Conservation (phyloP, 2,113 vertebrate genomes). For the Centrocercus urophasianus region DNA sequence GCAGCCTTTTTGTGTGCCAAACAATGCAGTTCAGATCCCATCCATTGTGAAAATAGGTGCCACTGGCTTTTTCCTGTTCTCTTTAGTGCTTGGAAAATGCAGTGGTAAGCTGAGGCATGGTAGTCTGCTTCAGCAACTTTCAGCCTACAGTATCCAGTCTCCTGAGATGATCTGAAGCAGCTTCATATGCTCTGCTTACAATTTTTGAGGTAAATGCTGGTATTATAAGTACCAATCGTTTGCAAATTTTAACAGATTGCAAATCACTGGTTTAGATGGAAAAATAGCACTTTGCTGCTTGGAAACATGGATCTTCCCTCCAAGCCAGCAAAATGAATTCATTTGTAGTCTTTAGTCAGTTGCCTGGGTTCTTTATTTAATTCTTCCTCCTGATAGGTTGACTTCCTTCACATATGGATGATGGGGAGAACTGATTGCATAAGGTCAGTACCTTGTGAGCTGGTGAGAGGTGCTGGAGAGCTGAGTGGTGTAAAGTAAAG, state of each 20-base stretch:
- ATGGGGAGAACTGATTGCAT: neutral
- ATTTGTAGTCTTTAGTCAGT: neutral
- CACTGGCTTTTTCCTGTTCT: neutral
- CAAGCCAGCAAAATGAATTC: neutral
- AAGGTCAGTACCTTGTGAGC: conserved; percentile 6
- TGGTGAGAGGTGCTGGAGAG: neutral
- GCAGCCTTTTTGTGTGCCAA: neutral
- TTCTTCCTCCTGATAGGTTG: neutral
- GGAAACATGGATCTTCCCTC: neutral
- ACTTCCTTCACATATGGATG: neutral
- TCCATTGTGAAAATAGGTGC: neutral
- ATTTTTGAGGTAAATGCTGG: neutral
- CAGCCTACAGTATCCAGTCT: neutral
- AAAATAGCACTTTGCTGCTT: neutral
- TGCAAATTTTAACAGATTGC: neutral
- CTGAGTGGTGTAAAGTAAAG: neutral
- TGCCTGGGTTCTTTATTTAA: neutral
- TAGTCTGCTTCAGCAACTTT: conserved; percentile 22
- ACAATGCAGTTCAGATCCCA: neutral
- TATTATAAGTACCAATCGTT: neutral
- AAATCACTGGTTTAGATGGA: neutral
- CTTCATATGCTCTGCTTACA: neutral
- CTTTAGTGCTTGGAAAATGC: neutral
- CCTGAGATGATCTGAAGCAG: neutral
- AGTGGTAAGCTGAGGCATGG: neutral